A percentile compares a stretch with the other conserved stretches of the same genome.
Conservation (phyloP, 2,888 invertebrate species). For the Polietes domitor region DNA sequence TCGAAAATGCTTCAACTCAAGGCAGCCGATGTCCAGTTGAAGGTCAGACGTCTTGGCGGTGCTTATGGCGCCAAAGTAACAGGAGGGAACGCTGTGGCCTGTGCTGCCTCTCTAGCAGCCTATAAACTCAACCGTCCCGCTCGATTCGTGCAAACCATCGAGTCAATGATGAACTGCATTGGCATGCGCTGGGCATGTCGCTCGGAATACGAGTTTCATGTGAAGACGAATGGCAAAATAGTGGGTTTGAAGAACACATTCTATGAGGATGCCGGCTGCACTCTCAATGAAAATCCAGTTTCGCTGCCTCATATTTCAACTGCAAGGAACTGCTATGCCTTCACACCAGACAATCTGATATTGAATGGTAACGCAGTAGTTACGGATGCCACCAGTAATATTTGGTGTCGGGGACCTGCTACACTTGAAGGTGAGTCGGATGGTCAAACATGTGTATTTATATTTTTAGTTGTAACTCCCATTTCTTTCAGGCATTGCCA, state of each 20-base stretch:
- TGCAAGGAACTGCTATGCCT: conserved; percentile 84
- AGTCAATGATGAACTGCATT: conserved; percentile 86
- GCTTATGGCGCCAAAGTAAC: conserved; percentile 89
- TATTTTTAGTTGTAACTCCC: not conserved
- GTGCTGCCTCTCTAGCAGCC: conserved; percentile 87
- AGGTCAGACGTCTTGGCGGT: conserved; percentile 88
- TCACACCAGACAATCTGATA: conserved; percentile 84
- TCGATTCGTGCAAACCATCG: conserved; percentile 86
- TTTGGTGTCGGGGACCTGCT: conserved; percentile 85
- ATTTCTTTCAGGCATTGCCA: conserved; percentile 79
- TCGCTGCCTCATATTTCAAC: conserved; percentile 69
- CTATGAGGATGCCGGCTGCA: conserved; percentile 82
- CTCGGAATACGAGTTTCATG: conserved; percentile 85
- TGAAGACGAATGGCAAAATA: conserved; percentile 84
- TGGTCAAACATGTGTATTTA: not conserved
- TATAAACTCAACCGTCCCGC: conserved; percentile 83
- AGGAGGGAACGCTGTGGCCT: conserved; percentile 83
- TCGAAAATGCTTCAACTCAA: conserved; percentile 83
- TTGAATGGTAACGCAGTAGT: conserved; percentile 84
- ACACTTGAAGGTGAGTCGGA: conserved; percentile 82
- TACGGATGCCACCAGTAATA: conserved; percentile 86
- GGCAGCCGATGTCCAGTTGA: conserved; percentile 85
- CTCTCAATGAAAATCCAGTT: conserved; percentile 82
- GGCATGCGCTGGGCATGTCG: conserved; percentile 85
- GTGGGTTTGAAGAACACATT: conserved; percentile 83